phyloP scores from a whole-genome alignment of 2,113 vertebrate genomes.

The Nestor notabilis region DNA sequence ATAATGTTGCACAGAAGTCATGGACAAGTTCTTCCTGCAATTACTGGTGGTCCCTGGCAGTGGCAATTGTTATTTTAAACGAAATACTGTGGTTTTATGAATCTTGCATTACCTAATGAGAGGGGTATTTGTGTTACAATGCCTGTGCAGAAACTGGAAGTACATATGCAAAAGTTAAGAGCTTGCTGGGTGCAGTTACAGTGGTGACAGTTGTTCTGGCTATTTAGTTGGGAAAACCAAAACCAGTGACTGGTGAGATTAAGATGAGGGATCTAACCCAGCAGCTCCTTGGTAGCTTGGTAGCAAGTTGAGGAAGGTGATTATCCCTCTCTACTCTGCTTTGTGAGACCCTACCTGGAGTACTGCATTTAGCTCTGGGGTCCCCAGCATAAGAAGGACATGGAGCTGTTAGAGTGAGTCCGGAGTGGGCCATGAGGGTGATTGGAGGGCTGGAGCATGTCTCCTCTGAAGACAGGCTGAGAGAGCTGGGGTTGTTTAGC shows the following conservation, averaged over 20 bases:
- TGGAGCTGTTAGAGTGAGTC: neutral
- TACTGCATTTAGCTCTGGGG: neutral
- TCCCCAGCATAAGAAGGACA: neutral
- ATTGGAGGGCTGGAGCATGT: neutral
- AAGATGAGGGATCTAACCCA: accelerated
- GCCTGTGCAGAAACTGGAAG: neutral
- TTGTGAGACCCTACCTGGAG: neutral
- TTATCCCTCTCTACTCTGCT: neutral
- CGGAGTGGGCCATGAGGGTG: neutral
- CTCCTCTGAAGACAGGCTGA: neutral
- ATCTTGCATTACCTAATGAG: accelerated
- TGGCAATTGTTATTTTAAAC: neutral
- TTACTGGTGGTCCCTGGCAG: neutral
- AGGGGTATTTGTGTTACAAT: neutral
- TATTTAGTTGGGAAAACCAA: neutral
- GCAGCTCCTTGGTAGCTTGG: neutral
- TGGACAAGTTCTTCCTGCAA: neutral
- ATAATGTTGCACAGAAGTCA: neutral
- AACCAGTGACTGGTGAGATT: neutral
- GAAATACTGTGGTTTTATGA: neutral
- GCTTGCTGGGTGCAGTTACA: neutral
- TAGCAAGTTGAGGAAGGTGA: neutral
- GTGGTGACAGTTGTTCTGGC: neutral
- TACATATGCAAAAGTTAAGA: neutral
- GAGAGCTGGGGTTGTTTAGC: neutral